Evolutionary conservation across 1,140 invertebrate species (phyloP), one percentile per base, ranked within the genome.

Genomic region (Zaprionus nigranus): DNA sequence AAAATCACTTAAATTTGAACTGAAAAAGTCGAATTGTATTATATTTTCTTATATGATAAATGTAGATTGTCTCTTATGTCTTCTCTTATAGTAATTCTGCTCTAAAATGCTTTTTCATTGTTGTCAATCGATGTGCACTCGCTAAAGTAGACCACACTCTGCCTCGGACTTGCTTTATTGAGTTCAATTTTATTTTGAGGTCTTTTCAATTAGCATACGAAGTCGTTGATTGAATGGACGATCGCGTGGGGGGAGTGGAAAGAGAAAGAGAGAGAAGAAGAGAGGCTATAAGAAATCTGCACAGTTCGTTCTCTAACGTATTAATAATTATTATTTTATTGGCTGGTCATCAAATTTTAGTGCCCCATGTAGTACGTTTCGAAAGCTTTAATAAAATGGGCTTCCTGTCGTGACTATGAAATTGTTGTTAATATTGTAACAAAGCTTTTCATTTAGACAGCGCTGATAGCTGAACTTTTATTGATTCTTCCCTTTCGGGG

Each of bases 171-270:
- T 66, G 73, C 53, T 88, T 87, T 66, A 87, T 87, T 87, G 84
- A 71, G 68, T 84, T 88, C 79, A 90, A 90, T 90, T 90, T 79
- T 82, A 82, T 90, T 90, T 90, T 70, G 77, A 90, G 86, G 85
- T 85, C 85, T 90, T 90, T 90, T 90, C 79, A 90, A 90, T 90
- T 90, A 84, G 86, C 79, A 82, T 68, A 60, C 62, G 36, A 65
- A 72, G 70, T 61, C 43, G 56, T 60, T 87, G 77, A 80, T 85
- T 82, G 82, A 54, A 13, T 51, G 12, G 12, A 1, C 7, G 40
- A 46, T n/a, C 40, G n/a, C 0, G 20, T n/a, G 20, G 46, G 46
- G 46, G 22, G 46, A 22, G 46, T 15, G 28, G 43, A 36, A 9
- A 60, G 12, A 53, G 7, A 30, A 20, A 59, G 26, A 56, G 30